These are phyloP conservation scores for Tuta absoluta DNA, from an alignment of 2,888 invertebrate species.

Conservation along the genomic window DNA sequence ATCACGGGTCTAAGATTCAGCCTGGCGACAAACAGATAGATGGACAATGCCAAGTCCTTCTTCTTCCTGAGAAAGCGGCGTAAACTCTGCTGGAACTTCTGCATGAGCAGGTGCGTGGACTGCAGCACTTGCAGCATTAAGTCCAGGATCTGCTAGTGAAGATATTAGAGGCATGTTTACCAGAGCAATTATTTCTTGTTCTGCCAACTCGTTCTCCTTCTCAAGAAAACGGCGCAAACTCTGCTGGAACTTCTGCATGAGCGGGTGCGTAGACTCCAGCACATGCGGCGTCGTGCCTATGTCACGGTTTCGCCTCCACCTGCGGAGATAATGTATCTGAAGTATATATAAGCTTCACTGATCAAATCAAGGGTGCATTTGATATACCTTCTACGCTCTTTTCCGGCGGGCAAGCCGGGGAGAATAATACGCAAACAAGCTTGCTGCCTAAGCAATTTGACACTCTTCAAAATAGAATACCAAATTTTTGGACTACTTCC, in stretches of 20 bases:
- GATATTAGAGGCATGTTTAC: constrained; percentile 57
- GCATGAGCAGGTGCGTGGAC: constrained; percentile 87
- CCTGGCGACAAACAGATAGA: too few relatives aligned
- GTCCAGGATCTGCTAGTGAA: neutral
- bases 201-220: constrained; percentile 83
- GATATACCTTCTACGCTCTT: too few relatives aligned
- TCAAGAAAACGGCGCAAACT: constrained; percentile 84
- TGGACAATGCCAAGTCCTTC: constrained; percentile 81
- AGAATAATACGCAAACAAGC: too few relatives aligned
- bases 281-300: constrained; percentile 75
- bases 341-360: too few relatives aligned
- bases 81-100: constrained; percentile 86
- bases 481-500: too few relatives aligned
- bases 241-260: constrained; percentile 87
- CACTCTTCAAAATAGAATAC: too few relatives aligned
- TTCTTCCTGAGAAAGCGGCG: constrained; percentile 84
- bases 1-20: too few relatives aligned
- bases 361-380: too few relatives aligned
- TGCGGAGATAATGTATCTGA: constrained; percentile 31
- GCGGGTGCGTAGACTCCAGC: constrained; percentile 86
- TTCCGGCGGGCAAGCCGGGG: too few relatives aligned
- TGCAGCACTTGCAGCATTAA: constrained; percentile 81
- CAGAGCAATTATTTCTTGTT: constrained; percentile 84
- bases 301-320: constrained; percentile 64
- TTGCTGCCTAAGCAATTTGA: too few relatives aligned